A percentile compares a stretch with the other conserved stretches of the same genome.
phyloP scores from a whole-genome alignment of 2,797 vertebrate species.

The Babyrousa celebensis region DNA sequence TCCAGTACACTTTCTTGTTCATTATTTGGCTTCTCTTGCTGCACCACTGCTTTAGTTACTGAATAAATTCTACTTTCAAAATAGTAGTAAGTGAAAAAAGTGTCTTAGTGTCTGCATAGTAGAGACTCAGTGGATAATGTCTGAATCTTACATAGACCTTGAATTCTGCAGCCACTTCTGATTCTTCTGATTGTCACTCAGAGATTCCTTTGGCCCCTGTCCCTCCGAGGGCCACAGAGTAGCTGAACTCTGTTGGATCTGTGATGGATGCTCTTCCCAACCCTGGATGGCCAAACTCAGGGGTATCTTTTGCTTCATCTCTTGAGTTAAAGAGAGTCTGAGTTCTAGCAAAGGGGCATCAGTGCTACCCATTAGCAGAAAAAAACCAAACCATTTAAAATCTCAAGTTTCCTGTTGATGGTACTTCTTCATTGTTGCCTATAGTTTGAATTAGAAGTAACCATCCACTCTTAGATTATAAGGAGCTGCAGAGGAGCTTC shows the following conservation, averaged over 20 bases:
- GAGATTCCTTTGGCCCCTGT: neutral
- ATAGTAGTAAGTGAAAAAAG: slow-evolving; percentile 21
- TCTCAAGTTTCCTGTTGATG: neutral
- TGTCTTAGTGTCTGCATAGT: neutral
- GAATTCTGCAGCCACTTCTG: neutral
- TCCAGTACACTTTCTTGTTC: neutral
- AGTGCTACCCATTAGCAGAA: neutral
- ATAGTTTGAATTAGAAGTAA: slow-evolving; percentile 13
- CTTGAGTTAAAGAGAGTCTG: neutral
- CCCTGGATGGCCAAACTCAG: neutral
- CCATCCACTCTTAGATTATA: neutral
- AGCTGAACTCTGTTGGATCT: neutral
- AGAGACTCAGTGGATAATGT: neutral
- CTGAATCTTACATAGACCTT: slow-evolving; percentile 24
- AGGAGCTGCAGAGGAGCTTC: neutral
- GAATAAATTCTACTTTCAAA: slow-evolving; percentile 30
- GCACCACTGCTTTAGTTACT: neutral
- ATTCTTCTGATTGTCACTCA: neutral
- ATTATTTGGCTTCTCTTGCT: slow-evolving; percentile 2
- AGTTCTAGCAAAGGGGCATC: neutral
- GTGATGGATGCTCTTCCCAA: neutral
- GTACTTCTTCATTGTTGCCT: neutral
- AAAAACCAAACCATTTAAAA: slow-evolving; percentile 9
- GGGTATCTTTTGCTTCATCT: neutral
- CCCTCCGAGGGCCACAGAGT: neutral